phyloP scores from a whole-genome alignment of 2,797 vertebrate genomes.

The Neopelma chrysocephalum region DNA sequence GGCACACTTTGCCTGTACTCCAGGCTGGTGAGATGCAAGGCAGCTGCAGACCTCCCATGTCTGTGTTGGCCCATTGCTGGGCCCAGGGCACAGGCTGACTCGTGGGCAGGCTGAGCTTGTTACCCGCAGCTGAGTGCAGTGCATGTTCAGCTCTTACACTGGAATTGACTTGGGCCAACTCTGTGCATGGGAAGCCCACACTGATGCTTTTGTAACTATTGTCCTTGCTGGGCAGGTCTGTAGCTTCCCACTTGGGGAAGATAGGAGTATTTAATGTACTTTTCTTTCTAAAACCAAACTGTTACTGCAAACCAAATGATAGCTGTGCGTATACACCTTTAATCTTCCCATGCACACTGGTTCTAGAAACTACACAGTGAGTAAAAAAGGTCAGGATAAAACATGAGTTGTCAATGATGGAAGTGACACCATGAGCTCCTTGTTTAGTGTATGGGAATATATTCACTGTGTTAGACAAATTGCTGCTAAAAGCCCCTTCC shows the following conservation, averaged over 20 bases:
- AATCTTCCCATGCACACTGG: neutral
- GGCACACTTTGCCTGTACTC: neutral
- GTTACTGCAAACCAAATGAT: neutral
- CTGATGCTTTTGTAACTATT: neutral
- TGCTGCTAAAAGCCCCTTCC: neutral
- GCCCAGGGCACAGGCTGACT: neutral
- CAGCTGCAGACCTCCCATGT: neutral
- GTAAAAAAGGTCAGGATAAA: neutral
- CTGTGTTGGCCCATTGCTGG: neutral
- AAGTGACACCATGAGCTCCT: neutral
- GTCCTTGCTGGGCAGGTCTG: neutral
- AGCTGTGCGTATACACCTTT: neutral
- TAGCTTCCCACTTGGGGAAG: neutral
- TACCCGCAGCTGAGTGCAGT: accelerated
- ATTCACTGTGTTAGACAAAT: neutral
- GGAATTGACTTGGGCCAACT: neutral
- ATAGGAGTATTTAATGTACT: neutral
- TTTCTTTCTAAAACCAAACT: neutral
- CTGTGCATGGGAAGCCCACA: neutral
- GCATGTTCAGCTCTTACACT: neutral
- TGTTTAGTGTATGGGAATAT: neutral
- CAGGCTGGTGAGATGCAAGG: neutral
- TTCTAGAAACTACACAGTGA: neutral
- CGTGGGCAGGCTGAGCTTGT: neutral
- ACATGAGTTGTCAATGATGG: neutral